Conservation (phyloP, 1,140 invertebrate genomes). For the Psilanteris sp. region DNA sequence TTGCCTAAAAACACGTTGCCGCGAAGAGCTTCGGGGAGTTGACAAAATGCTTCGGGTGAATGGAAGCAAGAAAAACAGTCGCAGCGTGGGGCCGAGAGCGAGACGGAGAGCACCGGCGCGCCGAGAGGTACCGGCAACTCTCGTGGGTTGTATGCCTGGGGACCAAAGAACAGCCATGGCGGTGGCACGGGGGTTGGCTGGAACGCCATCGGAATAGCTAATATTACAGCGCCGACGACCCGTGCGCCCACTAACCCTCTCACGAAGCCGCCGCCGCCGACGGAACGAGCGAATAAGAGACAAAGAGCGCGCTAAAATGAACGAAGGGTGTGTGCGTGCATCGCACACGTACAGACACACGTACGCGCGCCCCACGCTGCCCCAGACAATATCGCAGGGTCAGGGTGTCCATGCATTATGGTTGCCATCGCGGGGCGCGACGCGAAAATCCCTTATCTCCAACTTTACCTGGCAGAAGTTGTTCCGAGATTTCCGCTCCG, state of each 20-base stretch:
- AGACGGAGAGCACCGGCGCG: slow-evolving; percentile 16
- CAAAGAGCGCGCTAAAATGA: neutral
- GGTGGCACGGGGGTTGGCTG: slow-evolving; percentile 64
- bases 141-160: slow-evolving; percentile 55
- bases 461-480: slow-evolving; percentile 27
- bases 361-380: neutral
- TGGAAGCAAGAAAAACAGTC: slow-evolving; percentile 61
- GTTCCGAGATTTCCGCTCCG: slow-evolving; percentile 26
- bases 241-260: slow-evolving; percentile 49
- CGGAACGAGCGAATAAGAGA: neutral
- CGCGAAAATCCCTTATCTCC: slow-evolving; percentile 34
- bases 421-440: slow-evolving; percentile 23
- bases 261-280: slow-evolving; percentile 8
- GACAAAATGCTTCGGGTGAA: slow-evolving; percentile 64
- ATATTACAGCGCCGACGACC: slow-evolving; percentile 61
- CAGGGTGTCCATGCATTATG: slow-evolving; percentile 57
- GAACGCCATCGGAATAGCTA: slow-evolving; percentile 73
- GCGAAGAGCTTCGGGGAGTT: slow-evolving; percentile 64
- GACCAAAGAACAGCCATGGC: slow-evolving; percentile 64
- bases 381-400: slow-evolving; percentile 51
- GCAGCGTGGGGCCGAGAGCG: slow-evolving; percentile 25
- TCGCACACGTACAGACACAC: neutral
- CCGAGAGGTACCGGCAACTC: slow-evolving; percentile 18
- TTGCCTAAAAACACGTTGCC: slow-evolving; percentile 33
- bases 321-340: slow-evolving; percentile 1